A percentile compares a stretch with the other conserved stretches of the same genome.
These are phyloP conservation scores for Nannobrachium achirus DNA, from an alignment of 2,113 vertebrate species.

Conservation along the genomic window DNA sequence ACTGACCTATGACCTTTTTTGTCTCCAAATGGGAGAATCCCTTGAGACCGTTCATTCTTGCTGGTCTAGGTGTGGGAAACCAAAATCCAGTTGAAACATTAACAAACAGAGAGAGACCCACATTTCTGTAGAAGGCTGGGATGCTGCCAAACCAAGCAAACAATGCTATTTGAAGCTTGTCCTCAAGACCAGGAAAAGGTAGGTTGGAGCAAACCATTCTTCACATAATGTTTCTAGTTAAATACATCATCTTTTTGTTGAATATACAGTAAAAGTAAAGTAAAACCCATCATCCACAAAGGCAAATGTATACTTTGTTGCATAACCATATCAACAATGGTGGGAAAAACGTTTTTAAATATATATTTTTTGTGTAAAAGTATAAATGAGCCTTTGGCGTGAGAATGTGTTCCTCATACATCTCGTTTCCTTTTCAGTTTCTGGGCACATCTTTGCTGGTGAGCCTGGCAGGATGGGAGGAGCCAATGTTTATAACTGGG, in stretches of 20 bases:
- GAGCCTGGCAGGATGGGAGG: constrained; percentile 57
- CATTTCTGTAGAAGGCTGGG: no score
- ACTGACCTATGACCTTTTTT: constrained; percentile 4
- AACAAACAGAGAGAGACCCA: background rate
- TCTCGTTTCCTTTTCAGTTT: constrained; percentile 5
- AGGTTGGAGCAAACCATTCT: no score
- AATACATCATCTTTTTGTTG: no score
- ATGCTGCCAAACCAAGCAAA: no score
- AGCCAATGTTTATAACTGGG: constrained; percentile 13
- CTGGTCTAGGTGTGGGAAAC: background rate
- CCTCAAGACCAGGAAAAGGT: no score
- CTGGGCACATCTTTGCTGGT: background rate
- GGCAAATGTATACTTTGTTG: no score
- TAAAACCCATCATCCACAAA: no score
- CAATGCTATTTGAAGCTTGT: no score
- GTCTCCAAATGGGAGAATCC: background rate
- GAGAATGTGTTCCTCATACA: background rate
- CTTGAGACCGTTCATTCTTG: background rate
- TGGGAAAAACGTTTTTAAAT: no score
- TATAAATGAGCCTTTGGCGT: background rate
- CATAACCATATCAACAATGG: no score
- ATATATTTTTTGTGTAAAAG: background rate
- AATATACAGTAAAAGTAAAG: no score
- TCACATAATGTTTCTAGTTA: background rate
- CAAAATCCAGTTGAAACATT: background rate